Conservation (phyloP, 2,888 invertebrate genomes). For the Scrobipalpa atriplicella region DNA sequence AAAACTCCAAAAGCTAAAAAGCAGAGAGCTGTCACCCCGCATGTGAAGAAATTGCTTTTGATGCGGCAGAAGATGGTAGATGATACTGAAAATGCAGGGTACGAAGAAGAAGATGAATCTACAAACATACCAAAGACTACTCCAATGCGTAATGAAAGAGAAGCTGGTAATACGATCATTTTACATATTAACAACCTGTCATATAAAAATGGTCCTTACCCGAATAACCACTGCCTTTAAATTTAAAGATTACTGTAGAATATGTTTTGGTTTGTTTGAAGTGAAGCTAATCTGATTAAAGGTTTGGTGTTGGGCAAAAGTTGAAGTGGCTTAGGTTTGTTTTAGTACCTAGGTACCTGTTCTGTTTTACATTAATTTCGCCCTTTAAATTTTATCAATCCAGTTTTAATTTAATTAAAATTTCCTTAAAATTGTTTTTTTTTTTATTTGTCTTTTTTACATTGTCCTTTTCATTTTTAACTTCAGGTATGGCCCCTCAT, state of each 20-base stretch:
- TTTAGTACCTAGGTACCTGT: neutral
- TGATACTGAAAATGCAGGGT: slow-evolving; percentile 53
- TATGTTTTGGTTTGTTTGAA: too few species aligned
- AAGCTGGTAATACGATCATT: slow-evolving; percentile 45
- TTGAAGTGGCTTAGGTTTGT: neutral
- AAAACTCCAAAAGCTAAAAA: slow-evolving; percentile 63
- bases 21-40: slow-evolving; percentile 65
- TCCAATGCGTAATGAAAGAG: slow-evolving; percentile 52
- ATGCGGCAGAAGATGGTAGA: slow-evolving; percentile 62
- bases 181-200: neutral
- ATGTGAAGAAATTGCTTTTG: slow-evolving; percentile 61
- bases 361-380: neutral
- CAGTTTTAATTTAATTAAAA: neutral
- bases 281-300: neutral
- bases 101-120: slow-evolving; percentile 44
- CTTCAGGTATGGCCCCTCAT: neutral
- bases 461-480: neutral
- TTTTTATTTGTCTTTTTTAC: neutral
- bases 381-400: neutral
- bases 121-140: slow-evolving; percentile 53
- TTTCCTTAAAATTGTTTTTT: neutral
- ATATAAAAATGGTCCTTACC: too few species aligned
- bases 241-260: too few species aligned
- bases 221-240: too few species aligned
- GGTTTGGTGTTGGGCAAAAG: neutral